Evolutionary conservation across 2,113 vertebrate genomes (phyloP).

Genomic region (Lycocorax pyrrhopterus): DNA sequence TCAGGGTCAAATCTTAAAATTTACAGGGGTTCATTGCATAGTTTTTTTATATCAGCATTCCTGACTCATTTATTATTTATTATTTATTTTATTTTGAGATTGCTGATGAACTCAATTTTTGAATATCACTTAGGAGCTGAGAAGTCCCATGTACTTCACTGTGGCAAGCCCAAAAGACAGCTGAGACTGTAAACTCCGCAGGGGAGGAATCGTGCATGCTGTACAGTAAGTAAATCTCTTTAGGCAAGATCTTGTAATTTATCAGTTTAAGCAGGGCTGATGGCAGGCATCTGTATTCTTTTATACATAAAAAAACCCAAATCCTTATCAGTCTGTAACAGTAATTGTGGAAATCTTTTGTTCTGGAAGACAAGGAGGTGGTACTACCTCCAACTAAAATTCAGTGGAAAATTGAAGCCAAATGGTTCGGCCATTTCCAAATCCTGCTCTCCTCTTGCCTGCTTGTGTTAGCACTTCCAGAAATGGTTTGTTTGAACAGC

Average conservation of each 20-base stretch:
- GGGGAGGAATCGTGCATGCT: neutral
- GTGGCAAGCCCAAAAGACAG: neutral
- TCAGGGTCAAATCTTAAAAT: neutral
- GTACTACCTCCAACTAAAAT: neutral
- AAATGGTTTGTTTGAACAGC: conserved; percentile 46
- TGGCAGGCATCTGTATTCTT: neutral
- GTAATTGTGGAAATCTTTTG: neutral
- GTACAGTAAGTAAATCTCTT: neutral
- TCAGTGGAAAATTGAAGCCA: neutral
- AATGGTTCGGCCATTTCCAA: neutral
- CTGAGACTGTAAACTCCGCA: neutral
- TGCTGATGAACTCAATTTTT: neutral
- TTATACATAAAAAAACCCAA: rapidly evolving
- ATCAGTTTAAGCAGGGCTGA: neutral
- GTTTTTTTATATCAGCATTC: neutral
- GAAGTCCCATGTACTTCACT: neutral
- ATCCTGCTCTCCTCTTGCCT: neutral
- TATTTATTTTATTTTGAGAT: neutral
- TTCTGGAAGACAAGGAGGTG: neutral
- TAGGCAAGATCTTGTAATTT: neutral
- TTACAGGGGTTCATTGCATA: neutral
- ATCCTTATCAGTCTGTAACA: neutral
- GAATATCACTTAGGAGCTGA: neutral
- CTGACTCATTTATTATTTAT: neutral
- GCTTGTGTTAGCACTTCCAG: conserved; percentile 10